Base-by-base conservation (phyloP, 1,140 invertebrate genomes). In the Odontomachus brunneus region DNA sequence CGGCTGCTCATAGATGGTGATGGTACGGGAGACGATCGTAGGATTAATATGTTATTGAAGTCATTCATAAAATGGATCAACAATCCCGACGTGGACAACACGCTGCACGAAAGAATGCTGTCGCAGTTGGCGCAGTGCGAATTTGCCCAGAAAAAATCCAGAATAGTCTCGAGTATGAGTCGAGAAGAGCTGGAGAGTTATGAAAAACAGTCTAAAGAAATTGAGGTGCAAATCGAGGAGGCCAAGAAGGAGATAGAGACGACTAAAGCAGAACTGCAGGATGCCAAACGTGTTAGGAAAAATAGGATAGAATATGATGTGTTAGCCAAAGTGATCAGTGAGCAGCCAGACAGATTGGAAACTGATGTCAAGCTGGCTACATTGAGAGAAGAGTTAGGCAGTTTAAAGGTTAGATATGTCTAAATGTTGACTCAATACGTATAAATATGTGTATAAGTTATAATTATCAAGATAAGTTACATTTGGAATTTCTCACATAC, bases 291-390 rank as follows among this genome's bases (percentile, higher is more conserved):
- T 88, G 96, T 97, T 19, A 95, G 98, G 2, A 98, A 98, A 91
- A 98, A 99, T 92, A 96, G 97, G 88, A 96, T 97, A 94, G 98
- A 99, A 90, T 99, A 99, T 94, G 98, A 99, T 95, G 96, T 98
- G 5, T 88, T 99, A 29, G 98, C 98, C 0, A 97, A 97, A 93
- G 96, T 98, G 3, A 99, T 99, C 84, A 96, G 97, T 85, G 96
- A 97, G 89, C 97, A 99, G 90, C 98, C 98, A 0, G 97, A 98
- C 91, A 95, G 98, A 90, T 96, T 97, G 91, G 96, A 97, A 84
- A 98, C 98, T 1, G 95, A 97, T 84, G 94, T 96, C 82, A 96
- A 97, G 87, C 94, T 98, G 0, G 94, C 96, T 59, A 95, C 95
- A 51, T 93, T 98, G 14, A 96, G 97, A 89, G 96, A 96, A 84